Evolutionary conservation across 2,797 vertebrate species (phyloP).

Genomic region (Numenius phaeopus): DNA sequence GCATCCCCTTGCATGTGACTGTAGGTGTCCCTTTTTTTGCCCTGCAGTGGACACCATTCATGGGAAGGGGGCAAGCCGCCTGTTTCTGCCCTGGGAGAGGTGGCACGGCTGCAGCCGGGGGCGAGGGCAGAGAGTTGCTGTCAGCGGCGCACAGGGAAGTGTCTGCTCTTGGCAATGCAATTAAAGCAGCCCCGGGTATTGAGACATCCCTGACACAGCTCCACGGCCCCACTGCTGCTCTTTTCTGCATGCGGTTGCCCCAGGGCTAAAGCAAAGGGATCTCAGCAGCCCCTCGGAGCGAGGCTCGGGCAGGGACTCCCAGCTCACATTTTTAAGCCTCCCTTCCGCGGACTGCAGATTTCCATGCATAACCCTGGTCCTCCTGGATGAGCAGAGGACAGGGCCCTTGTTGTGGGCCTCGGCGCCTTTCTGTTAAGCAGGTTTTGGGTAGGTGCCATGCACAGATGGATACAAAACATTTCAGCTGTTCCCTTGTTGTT

Average conservation of each 20-base stretch:
- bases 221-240: accelerated
- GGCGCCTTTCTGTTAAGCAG: background rate
- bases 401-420: background rate
- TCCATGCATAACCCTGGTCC: accelerated
- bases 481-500: conserved; percentile 41
- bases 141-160: accelerated
- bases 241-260: background rate
- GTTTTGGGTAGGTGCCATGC: conserved; percentile 46
- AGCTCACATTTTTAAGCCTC: background rate
- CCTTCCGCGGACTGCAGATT: background rate
- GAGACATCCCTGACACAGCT: background rate
- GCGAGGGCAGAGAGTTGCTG: background rate
- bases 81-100: background rate
- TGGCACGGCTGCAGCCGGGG: accelerated
- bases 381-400: background rate
- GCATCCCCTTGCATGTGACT: accelerated
- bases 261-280: background rate
- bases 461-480: conserved; percentile 45
- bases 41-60: background rate
- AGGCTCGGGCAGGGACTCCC: background rate
- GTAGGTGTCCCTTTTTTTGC: background rate
- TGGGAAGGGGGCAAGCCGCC: accelerated
- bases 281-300: background rate
- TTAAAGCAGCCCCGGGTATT: background rate
- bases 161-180: background rate